Evolutionary conservation across 1,140 invertebrate genomes (phyloP), one percentile per base, ranked within the genome.

Genomic region (Cataglyphis hispanica): DNA sequence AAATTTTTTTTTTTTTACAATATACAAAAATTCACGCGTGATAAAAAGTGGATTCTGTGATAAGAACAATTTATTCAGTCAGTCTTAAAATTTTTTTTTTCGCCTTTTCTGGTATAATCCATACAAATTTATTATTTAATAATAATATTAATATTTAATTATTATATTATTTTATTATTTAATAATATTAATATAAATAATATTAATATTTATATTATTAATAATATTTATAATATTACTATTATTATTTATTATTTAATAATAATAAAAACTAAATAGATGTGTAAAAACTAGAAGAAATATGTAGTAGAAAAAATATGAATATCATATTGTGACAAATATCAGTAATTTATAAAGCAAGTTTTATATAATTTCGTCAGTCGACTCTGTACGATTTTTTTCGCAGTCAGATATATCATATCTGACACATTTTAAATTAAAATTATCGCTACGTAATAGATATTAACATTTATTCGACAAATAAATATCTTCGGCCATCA

Each of bases 291-390:
- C 37, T 37, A 67, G 4, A 16, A 19, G 16, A 67, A 8, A 66
- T 37, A 19, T 43, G 13, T 77, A 4, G 1, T n/a, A 43, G 22
- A 63, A 31, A 76, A 77, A 37, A 16, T 4, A 0, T 22, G 1
- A 50, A 64, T 64, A 64, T 16, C 37, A 2, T 22, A 63, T 43
- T 16, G 25, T 37, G n/a, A 34, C 16, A 31, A 3, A 77, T 77
- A 11, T 7, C 16, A 31, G 5, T 77, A 67, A 80, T 80, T 69
- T 80, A 53, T 37, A 22, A 7, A 40, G 43, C 6, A 16, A 40
- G 31, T 67, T 80, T 69, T 69, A 50, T 19, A 5, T 50, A 80
- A n/a, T n/a, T n/a, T n/a, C n/a, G n/a, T n/a, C n/a, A n/a, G 40
- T 69, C 8, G 16, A 16, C 7, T 19, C 4, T 19, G 7, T 56